These are phyloP conservation scores for Eupristina koningsbergeri DNA, from an alignment of 1,140 invertebrate species.

Conservation along the genomic window DNA sequence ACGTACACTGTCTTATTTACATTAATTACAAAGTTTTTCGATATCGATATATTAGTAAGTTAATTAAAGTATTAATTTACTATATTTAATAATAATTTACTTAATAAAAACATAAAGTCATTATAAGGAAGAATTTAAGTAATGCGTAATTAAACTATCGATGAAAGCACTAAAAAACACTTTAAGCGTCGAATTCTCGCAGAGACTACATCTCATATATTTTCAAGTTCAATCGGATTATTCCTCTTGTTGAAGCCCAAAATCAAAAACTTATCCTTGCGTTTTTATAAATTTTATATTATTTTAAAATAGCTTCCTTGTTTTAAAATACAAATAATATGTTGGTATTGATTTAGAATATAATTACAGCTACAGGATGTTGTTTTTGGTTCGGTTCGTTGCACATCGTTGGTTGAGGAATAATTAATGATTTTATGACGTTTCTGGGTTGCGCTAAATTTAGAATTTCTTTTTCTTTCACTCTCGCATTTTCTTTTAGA, in stretches of 20 bases:
- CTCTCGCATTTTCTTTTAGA: background rate
- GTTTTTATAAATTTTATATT: background rate
- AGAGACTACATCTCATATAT: background rate
- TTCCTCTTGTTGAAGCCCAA: background rate
- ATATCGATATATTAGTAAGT: background rate
- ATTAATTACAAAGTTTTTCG: too few species aligned
- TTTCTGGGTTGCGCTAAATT: background rate
- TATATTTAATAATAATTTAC: background rate
- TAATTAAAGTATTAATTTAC: background rate
- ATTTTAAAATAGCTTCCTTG: background rate
- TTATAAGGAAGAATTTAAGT: background rate
- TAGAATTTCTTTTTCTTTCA: background rate
- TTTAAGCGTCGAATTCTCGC: background rate
- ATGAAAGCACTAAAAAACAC: background rate
- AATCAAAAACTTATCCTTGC: background rate
- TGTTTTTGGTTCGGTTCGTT: background rate
- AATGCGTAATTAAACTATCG: background rate
- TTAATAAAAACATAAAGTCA: background rate
- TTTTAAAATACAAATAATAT: background rate
- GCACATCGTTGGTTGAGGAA: slow-evolving; percentile 3
- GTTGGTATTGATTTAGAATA: slow-evolving; percentile 18
- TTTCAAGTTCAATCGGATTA: background rate
- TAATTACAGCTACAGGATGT: slow-evolving; percentile 9
- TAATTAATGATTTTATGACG: slow-evolving; percentile 7
- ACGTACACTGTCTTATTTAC: too few species aligned